phyloP scores from a whole-genome alignment of 2,113 vertebrate genomes.

The Sapajus apella region DNA sequence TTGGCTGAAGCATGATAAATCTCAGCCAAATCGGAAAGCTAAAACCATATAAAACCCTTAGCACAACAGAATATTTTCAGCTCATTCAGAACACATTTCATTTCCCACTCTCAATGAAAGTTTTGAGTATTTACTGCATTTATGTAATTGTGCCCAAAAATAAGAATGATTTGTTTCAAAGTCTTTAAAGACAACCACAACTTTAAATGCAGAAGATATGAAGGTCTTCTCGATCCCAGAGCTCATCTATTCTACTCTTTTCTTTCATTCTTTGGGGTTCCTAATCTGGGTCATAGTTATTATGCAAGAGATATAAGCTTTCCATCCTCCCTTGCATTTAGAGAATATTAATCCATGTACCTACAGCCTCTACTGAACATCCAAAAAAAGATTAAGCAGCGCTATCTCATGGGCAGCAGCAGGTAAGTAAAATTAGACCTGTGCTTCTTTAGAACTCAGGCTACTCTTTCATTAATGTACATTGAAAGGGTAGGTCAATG shows the following conservation, averaged over 20 bases:
- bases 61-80: background rate
- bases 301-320: background rate
- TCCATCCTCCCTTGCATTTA: background rate
- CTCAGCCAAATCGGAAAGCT: conserved; percentile 5
- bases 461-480: background rate
- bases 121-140: background rate
- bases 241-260: background rate
- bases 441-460: background rate
- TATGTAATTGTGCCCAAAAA: background rate
- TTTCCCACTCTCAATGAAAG: background rate
- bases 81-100: background rate
- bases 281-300: background rate
- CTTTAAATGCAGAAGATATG: background rate
- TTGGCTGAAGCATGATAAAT: background rate
- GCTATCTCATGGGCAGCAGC: background rate
- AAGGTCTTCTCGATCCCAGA: background rate
- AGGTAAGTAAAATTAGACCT: background rate
- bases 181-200: background rate
- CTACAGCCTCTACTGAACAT: background rate
- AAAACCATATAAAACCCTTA: background rate
- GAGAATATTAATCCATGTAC: background rate
- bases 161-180: background rate
- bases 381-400: background rate
- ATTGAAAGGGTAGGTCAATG: background rate
- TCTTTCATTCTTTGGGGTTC: background rate